Evolutionary conservation across 2,888 invertebrate genomes (phyloP), one percentile per base, ranked within the genome.

Genomic region (Callyntrura guangdongensis): DNA sequence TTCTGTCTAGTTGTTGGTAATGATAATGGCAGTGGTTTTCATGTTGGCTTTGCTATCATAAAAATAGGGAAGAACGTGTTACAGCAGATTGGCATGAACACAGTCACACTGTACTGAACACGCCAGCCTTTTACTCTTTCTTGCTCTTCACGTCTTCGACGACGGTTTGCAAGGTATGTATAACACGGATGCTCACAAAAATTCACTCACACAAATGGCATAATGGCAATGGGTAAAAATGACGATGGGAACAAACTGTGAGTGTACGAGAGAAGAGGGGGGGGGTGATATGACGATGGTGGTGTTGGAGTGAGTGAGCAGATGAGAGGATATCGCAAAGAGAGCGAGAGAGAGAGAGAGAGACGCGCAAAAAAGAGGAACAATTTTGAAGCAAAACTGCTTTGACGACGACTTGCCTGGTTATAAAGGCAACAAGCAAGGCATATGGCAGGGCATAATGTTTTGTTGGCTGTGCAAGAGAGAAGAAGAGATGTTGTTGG

Each of bases 21-120:
- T 86, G 86, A 79, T 79, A 86, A 86, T 86, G 86, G 86, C 86
- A 86, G 77, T 86, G 86, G 86, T 86, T 77, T 85, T 77, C 77
- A 45, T 77, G 81, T 81, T 61, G 81, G 36, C 61, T 69, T 84
- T 84, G 72, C n/a, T 36, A 36, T 84, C 59, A 81, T 59, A 81
- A 81, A 81, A 77, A 77, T 61, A 81, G 81, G 81, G 36, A 81
- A 61, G 61, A 81, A 81, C 36, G 61, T 79, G 79, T 79, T 59
- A 45, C 22, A 22, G 77, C 53, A 53, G 53, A 53, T 47, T 5
- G 49, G 20, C 74, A 74, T 74, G 74, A 20, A 74, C 17, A 6
- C 17, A 3, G n/a, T n/a, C 17, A 3, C 11, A 8, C 17, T 36
- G 6, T 69, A 14, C 69, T 69, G 45, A n/a, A n/a, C 36, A n/a